A percentile compares a stretch with the other conserved stretches of the same genome.
Evolutionary conservation across 2,113 vertebrate species (phyloP).

Genomic region (Pseudorhombus dupliciocellatus): DNA sequence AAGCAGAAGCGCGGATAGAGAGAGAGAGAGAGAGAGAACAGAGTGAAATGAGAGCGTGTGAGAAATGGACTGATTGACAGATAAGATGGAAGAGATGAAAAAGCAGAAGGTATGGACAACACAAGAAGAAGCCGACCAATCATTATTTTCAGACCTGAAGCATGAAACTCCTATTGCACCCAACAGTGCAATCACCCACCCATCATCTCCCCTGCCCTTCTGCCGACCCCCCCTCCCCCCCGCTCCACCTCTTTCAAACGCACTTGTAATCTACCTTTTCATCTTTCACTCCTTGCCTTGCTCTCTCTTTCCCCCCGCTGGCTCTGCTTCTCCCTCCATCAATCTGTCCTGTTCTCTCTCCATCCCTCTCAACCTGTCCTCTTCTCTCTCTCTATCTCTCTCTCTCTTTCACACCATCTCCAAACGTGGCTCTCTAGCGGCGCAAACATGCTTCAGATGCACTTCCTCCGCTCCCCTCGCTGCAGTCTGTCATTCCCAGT

Average conservation of each 20-base stretch:
- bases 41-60: conserved; percentile 33
- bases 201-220: conserved; percentile 32
- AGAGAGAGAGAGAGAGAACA: neutral
- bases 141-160: conserved; percentile 42
- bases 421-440: conserved; percentile 58
- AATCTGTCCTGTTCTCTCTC: conserved; percentile 36
- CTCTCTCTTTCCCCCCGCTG: neutral
- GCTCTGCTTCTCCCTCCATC: conserved; percentile 47
- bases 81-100: conserved; percentile 40
- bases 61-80: conserved; percentile 51
- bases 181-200: conserved; percentile 59
- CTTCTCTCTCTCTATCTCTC: conserved; percentile 45
- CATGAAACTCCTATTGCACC: conserved; percentile 58
- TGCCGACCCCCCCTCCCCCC: neutral
- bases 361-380: conserved; percentile 43
- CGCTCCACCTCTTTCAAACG: conserved; percentile 24
- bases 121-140: conserved; percentile 18
- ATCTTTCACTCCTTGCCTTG: conserved; percentile 48
- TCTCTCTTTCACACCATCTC: conserved; percentile 54
- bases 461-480: neutral
- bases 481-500: conserved; percentile 27
- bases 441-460: conserved; percentile 50
- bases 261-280: conserved; percentile 56
- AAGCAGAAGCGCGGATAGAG: conserved; percentile 9
- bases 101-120: conserved; percentile 16